Evolutionary conservation across 2,113 vertebrate species (phyloP).

Genomic region (Polypterus senegalus): DNA sequence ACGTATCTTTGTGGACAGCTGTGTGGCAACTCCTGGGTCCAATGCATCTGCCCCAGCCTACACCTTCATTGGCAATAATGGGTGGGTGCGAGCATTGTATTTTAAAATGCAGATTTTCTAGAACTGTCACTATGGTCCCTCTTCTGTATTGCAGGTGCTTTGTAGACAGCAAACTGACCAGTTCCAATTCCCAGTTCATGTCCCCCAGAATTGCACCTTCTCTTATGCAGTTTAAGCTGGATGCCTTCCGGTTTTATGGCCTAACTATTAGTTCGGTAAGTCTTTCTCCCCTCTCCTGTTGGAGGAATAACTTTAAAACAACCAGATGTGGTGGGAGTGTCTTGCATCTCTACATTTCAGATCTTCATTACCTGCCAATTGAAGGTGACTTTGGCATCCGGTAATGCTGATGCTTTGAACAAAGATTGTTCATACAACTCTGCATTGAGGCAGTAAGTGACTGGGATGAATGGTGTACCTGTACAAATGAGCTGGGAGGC

Average conservation of each 20-base stretch:
- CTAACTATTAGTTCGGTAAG: neutral
- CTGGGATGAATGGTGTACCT: no score
- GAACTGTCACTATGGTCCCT: neutral
- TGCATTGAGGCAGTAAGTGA: no score
- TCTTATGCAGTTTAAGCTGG: slow-evolving; percentile 2
- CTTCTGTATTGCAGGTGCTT: neutral
- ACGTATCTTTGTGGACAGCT: neutral
- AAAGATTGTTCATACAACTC: no score
- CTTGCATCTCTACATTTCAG: neutral
- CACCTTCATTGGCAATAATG: slow-evolving; percentile 3
- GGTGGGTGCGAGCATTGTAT: neutral
- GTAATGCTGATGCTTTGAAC: neutral
- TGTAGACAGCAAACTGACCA: neutral
- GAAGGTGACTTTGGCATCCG: neutral
- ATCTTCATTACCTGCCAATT: neutral
- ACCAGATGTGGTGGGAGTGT: neutral
- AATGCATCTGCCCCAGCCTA: neutral
- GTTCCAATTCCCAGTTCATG: no score
- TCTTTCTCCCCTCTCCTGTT: neutral
- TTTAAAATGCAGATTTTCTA: neutral
- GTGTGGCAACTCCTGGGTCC: no score
- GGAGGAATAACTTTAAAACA: no score
- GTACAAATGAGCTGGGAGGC: no score
- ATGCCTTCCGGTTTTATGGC: slow-evolving; percentile 1
- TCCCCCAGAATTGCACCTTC: neutral